Evolutionary conservation across 2,888 invertebrate genomes (phyloP).

Genomic region (Aporophyla nigra): DNA sequence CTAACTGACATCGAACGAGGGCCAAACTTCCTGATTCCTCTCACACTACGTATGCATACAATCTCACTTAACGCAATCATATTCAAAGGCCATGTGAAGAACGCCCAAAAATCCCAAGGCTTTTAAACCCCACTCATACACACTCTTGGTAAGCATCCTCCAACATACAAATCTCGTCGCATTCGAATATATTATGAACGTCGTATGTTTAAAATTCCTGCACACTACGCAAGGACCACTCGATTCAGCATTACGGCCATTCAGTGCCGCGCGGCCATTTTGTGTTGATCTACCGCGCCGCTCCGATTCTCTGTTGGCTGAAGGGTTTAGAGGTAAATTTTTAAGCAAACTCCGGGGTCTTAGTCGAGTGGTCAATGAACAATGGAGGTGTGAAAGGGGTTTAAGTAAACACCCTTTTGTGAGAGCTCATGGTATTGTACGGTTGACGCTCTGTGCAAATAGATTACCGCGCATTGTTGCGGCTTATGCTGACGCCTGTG

Average conservation of each 20-base stretch:
- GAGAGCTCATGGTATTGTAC: slow-evolving; percentile 83
- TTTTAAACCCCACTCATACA: slow-evolving; percentile 64
- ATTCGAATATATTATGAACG: slow-evolving; percentile 73
- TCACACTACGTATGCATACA: background rate
- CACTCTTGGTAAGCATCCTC: slow-evolving; percentile 62
- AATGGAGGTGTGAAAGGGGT: slow-evolving; percentile 90
- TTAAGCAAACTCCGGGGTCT: slow-evolving; percentile 71
- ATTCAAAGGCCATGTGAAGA: slow-evolving; percentile 35
- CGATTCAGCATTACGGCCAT: slow-evolving; percentile 84
- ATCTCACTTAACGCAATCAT: slow-evolving; percentile 29
- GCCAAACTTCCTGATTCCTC: slow-evolving; percentile 1
- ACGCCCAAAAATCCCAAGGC: slow-evolving; percentile 59
- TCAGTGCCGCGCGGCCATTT: slow-evolving; percentile 75
- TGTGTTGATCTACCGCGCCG: slow-evolving; percentile 68
- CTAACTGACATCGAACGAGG: background rate
- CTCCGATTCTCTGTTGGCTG: slow-evolving; percentile 47
- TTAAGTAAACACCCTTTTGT: slow-evolving; percentile 90
- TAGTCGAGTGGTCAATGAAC: slow-evolving; percentile 76
- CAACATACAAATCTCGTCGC: slow-evolving; percentile 67
- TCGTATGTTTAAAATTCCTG: slow-evolving; percentile 82
- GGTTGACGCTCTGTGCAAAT: slow-evolving; percentile 86
- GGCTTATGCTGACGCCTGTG: slow-evolving; percentile 71
- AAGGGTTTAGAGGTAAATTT: slow-evolving; percentile 63
- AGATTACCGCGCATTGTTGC: slow-evolving; percentile 87
- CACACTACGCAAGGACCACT: slow-evolving; percentile 79